Conservation (phyloP, 2,888 invertebrate species). For the Andrena haemorrhoa region DNA sequence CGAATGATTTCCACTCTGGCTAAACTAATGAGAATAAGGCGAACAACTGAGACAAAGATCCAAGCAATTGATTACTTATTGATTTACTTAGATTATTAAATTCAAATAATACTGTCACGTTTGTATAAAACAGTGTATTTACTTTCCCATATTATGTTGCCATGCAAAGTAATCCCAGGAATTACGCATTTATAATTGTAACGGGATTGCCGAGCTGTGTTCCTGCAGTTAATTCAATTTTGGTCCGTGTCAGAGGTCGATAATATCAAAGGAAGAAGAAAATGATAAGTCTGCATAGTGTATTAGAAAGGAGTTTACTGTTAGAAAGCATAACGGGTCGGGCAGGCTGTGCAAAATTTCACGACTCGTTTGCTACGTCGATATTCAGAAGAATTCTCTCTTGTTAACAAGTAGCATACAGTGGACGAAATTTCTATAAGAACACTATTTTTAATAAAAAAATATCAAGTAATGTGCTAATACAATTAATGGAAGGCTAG, state of each 20-base stretch:
- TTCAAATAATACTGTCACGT: no score
- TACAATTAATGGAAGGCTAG: no score
- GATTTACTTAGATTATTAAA: no score
- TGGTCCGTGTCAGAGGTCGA: not conserved
- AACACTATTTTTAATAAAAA: no score
- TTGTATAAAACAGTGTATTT: no score
- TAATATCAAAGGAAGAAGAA: constrained; percentile 4
- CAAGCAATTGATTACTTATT: no score
- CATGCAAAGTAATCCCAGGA: not conserved
- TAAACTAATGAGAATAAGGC: not conserved
- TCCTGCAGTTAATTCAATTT: not conserved
- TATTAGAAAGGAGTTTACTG: constrained; percentile 49
- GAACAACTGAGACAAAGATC: not conserved
- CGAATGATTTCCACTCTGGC: not conserved
- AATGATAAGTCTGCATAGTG: constrained; percentile 6
- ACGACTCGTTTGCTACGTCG: constrained; percentile 37
- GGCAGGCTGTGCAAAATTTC: constrained; percentile 28
- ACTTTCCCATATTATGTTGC: no score
- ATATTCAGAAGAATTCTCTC: constrained; percentile 26
- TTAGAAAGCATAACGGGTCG: constrained; percentile 57
- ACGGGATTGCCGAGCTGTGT: not conserved
- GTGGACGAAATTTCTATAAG: no score
- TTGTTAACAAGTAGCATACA: constrained; percentile 25
- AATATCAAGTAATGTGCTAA: no score
- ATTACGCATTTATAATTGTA: not conserved